phyloP scores from a whole-genome alignment of 2,797 vertebrate genomes.

The Brachyrhaphis roseni region DNA sequence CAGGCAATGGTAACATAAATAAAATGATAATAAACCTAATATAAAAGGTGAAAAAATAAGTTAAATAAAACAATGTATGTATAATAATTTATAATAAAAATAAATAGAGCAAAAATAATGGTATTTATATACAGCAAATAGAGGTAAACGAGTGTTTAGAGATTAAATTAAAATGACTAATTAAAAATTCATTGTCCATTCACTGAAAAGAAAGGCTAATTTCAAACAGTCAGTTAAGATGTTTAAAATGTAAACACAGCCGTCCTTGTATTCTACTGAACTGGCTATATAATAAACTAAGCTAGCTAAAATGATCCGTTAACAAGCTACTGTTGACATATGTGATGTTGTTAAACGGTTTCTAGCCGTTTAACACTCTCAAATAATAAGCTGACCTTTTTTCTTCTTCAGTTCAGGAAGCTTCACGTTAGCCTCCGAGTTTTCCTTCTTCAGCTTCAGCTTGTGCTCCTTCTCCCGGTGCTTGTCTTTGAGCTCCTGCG shows the following conservation, averaged over 20 bases:
- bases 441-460: conserved; percentile 81
- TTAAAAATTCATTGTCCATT: background rate
- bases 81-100: background rate
- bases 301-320: background rate
- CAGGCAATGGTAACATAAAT: background rate
- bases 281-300: background rate
- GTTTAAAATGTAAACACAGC: background rate
- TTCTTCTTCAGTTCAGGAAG: conserved; percentile 77
- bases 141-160: background rate
- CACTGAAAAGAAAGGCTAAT: background rate
- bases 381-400: conserved; percentile 78
- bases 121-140: background rate
- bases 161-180: background rate
- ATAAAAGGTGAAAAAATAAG: background rate
- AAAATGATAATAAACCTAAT: background rate
- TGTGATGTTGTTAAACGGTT: background rate
- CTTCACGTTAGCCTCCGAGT: conserved; percentile 78
- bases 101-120: background rate
- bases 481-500: conserved; percentile 74
- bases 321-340: background rate
- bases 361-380: no score
- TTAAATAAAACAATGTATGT: background rate
- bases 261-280: background rate
- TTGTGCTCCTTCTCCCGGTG: conserved; percentile 67
- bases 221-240: background rate